Percentiles rank a stretch among this genome's conserved stretches.
phyloP scores from a whole-genome alignment of 2,888 invertebrate genomes.

The Ashinkailepas kermadecensis region DNA sequence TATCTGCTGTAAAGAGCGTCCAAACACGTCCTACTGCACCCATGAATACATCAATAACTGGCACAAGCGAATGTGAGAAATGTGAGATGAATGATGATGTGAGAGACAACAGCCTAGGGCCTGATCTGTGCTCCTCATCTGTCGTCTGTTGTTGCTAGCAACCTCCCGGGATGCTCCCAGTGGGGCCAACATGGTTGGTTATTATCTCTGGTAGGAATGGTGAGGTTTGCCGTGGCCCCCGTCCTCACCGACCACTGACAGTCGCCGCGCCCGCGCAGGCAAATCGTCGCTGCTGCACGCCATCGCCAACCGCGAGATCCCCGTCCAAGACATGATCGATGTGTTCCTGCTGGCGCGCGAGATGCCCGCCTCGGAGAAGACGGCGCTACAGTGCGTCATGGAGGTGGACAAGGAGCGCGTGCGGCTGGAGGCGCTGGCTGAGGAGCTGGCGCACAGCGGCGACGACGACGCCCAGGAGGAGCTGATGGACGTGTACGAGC shows the following conservation, averaged over 20 bases:
- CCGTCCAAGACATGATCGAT: conserved; percentile 93
- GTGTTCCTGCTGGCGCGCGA: conserved; percentile 95
- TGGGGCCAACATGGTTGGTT: too few relatives aligned
- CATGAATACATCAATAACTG: too few relatives aligned
- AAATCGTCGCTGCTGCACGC: conserved; percentile 91
- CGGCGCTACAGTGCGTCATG: conserved; percentile 92
- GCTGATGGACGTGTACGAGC: conserved; percentile 94
- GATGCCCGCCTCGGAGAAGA: conserved; percentile 96
- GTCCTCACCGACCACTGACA: neutral
- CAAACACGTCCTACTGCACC: too few relatives aligned
- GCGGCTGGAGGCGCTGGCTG: conserved; percentile 83
- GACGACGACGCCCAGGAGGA: conserved; percentile 78
- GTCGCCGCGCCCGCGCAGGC: conserved; percentile 46
- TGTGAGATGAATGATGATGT: too few relatives aligned
- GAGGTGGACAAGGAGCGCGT: conserved; percentile 94
- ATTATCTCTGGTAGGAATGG: too few relatives aligned
- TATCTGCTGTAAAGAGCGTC: too few relatives aligned
- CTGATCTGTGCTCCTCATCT: too few relatives aligned
- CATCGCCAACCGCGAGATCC: conserved; percentile 84
- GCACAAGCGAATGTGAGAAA: too few relatives aligned
- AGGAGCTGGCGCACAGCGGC: conserved; percentile 60
- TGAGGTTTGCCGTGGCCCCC: too few relatives aligned
- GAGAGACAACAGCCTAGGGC: too few relatives aligned
- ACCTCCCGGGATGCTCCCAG: too few relatives aligned
- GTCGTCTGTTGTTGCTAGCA: too few relatives aligned